Percentiles rank a stretch among this genome's conserved stretches.
phyloP scores from a whole-genome alignment of 2,888 invertebrate genomes.

The Brachylomia viminalis region DNA sequence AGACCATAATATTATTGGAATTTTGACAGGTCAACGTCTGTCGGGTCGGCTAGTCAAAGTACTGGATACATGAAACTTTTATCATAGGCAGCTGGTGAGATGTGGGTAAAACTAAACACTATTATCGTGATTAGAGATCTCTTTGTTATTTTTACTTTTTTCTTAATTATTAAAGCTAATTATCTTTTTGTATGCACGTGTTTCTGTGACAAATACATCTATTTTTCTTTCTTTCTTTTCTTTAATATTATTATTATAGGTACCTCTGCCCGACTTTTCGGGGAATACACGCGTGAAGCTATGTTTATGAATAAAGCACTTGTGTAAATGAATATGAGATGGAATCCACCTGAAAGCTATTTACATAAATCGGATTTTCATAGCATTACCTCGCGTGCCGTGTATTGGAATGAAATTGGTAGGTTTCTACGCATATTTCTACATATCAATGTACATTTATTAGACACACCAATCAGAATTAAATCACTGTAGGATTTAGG shows the following conservation, averaged over 20 bases:
- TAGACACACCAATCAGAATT: neutral
- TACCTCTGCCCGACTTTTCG: neutral
- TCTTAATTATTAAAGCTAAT: too few relatives aligned
- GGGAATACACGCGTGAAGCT: neutral
- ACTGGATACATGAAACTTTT: neutral
- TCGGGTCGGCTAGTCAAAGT: neutral
- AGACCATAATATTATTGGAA: too few relatives aligned
- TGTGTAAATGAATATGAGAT: constrained; percentile 40
- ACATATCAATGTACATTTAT: neutral
- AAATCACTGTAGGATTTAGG: neutral
- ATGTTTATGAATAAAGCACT: constrained; percentile 30
- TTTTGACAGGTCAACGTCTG: too few relatives aligned
- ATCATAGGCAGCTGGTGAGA: neutral
- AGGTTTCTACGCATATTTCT: constrained; percentile 29
- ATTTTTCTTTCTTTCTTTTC: too few relatives aligned
- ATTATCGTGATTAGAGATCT: too few relatives aligned
- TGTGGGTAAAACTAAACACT: neutral
- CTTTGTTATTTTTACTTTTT: too few relatives aligned
- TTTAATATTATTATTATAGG: too few relatives aligned
- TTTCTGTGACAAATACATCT: too few relatives aligned
- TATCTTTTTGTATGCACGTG: too few relatives aligned
- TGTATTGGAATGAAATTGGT: constrained; percentile 31
- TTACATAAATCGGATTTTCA: constrained; percentile 46
- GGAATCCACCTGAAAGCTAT: constrained; percentile 37
- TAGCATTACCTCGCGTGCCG: constrained; percentile 14